Conservation (phyloP, 2,797 vertebrate genomes). For the Danio aesculapii region DNA sequence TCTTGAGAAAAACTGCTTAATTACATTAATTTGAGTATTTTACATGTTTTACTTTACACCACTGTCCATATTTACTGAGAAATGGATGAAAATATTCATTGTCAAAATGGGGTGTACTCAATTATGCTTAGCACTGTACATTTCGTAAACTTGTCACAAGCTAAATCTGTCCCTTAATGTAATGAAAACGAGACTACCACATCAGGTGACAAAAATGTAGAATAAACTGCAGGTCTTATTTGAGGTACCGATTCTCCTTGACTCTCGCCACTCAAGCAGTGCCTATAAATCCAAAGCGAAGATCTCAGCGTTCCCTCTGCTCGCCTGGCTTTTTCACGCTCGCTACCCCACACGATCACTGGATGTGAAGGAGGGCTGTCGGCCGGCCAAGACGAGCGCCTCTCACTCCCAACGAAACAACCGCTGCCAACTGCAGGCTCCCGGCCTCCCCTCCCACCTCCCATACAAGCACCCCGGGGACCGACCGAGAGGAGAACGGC, state of each 20-base stretch:
- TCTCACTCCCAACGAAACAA: constrained; percentile 63
- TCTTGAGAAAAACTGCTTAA: too few relatives aligned
- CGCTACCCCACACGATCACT: constrained; percentile 64
- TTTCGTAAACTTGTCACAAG: too few relatives aligned
- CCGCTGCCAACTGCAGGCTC: constrained; percentile 72
- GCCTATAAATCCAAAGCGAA: background rate
- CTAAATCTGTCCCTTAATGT: too few relatives aligned
- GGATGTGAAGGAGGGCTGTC: constrained; percentile 55
- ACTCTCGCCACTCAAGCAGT: background rate
- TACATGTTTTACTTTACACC: too few relatives aligned
- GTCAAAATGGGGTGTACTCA: too few relatives aligned
- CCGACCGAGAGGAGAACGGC: constrained; percentile 61
- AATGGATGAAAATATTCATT: too few relatives aligned
- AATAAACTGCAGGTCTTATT: too few relatives aligned
- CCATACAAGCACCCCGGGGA: constrained; percentile 66
- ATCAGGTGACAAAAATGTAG: too few relatives aligned
- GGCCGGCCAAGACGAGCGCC: constrained; percentile 56
- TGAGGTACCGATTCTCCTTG: background rate
- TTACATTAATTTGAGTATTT: too few relatives aligned
- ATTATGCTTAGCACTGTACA: too few relatives aligned
- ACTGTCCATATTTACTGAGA: too few relatives aligned
- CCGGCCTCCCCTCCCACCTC: constrained; percentile 71
- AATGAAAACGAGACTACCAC: too few relatives aligned
- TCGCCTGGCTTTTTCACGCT: constrained; percentile 24
- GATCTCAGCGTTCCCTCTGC: background rate